Evolutionary conservation across 2,888 invertebrate genomes (phyloP), one percentile per base, ranked within the genome.

Genomic region (Homarus gammarus): DNA sequence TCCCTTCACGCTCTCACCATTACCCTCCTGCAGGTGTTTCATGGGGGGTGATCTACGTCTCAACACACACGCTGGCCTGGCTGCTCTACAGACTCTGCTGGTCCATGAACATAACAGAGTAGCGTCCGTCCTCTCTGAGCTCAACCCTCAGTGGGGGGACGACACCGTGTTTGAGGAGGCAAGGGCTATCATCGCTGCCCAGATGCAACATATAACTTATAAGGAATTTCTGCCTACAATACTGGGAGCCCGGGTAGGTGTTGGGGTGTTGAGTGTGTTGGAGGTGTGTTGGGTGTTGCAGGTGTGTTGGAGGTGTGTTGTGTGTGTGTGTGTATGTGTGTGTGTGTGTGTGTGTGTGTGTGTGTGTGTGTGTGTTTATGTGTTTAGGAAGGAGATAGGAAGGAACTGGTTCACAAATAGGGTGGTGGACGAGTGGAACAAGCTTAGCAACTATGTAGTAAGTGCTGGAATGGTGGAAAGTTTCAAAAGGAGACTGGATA

Each of bases 191-290:
- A 95, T 98, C 5, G 96, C 96, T 0, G 97, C 97, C 15, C 95
- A 97, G 93, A 94, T 97, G 68, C 98, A 98, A 93, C 97, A 97
- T 93, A 96, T 98, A 89, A 97, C 97, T 0, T 97, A 96, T 93
- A 95, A 96, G 2, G 97, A 98, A 93, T 97, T 97, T 93, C 94
- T 97, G 90, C 97, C 97, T 0, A 95, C 97, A 44, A 95, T 98
- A 22, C 94, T 97, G 92, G 97, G 96, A 95, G 93, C 93, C 93
- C 81, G 88, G 75, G 89, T 90, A 44, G 27, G 33, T 44, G 27
- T n/a, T n/a, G n/a, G n/a, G n/a, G n/a, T n/a, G n/a, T n/a, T n/a
- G n/a, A n/a, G n/a, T n/a, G n/a, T n/a, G n/a, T n/a, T n/a, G n/a
- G n/a, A n/a, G n/a, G n/a, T n/a, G n/a, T n/a, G n/a, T n/a, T n/a